A percentile compares a stretch with the other conserved stretches of the same genome.
phyloP scores from a whole-genome alignment of 1,140 invertebrate species.

The Macrosteles quadrilineatus region DNA sequence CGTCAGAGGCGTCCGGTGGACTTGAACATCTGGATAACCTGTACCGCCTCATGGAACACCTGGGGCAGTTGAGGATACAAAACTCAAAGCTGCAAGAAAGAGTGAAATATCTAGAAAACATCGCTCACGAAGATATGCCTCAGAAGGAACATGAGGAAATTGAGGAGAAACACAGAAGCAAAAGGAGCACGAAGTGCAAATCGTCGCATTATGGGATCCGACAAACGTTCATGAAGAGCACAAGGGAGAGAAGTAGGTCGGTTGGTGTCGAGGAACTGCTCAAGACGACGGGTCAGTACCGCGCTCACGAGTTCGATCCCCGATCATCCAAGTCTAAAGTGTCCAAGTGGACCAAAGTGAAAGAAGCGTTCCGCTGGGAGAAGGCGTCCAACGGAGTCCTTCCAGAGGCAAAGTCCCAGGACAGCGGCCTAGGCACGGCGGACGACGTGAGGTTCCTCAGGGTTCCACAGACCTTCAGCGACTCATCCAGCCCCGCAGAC shows the following conservation, averaged over 20 bases:
- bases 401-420: constrained; percentile 49
- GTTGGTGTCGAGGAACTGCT: constrained; percentile 50
- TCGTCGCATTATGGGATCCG: constrained; percentile 27
- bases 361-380: constrained; percentile 78
- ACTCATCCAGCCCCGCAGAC: constrained; percentile 53
- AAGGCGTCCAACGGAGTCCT: constrained; percentile 54
- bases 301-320: constrained; percentile 52
- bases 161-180: constrained; percentile 11
- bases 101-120: constrained; percentile 66
- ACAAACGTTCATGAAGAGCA: constrained; percentile 47
- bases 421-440: constrained; percentile 49
- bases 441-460: constrained; percentile 52
- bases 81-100: constrained; percentile 67
- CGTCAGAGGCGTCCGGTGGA: constrained; percentile 41
- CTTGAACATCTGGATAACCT: constrained; percentile 76
- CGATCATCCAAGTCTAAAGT: constrained; percentile 55
- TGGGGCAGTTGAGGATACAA: constrained; percentile 68
- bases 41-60: constrained; percentile 71
- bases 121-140: constrained; percentile 56
- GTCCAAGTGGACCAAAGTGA: constrained; percentile 81
- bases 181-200: constrained; percentile 29
- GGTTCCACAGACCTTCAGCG: constrained; percentile 47
- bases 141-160: background rate
- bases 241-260: constrained; percentile 53
- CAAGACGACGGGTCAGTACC: background rate